Base-by-base conservation (phyloP, 1,140 invertebrate species). In the Lepidurus arcticus region DNA sequence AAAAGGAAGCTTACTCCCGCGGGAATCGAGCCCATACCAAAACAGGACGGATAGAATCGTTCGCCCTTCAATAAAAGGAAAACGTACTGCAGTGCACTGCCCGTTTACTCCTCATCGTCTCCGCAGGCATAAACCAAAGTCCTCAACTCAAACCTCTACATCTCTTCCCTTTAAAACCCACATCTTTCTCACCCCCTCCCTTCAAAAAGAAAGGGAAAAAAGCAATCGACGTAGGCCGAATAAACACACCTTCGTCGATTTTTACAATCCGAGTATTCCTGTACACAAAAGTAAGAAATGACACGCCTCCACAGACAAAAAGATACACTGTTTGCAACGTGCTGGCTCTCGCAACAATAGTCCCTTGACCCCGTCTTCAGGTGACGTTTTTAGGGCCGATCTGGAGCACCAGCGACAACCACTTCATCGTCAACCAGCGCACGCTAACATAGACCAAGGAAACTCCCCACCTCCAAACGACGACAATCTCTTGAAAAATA, bases 381-480 rank as follows among this genome's bases (percentile, higher is more conserved):
- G 53, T 65, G 53, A 65, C 53, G 53, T 65, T 65, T 65, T 65
- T 65, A 65, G 21, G 53, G 53, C 53, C 53, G 21, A 16, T 65
- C 16, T 65, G 53, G 53, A 65, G 53, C 53, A 65, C 53, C 53
- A 16, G 53, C 53, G 53, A 65, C 53, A 65, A 65, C 53, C 53
- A 65, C 53, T 65, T 65, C 53, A 65, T 65, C 53, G 53, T 65
- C 53, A 13, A 65, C 8, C 53, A 65, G 53, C 53, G 1, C 53
- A 16, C 53, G 53, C 53, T 65, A 65, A 65, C 53, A 21, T 65
- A 65, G 21, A 21, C 16, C 13, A 21, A 21, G 53, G 53, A 7
- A 65, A 65, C 53, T 65, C 53, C 53, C 53, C 13, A 65, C 6
- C 13, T 11, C 9, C 53, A 65, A 65, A 13, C 16, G 21, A 65